phyloP scores from a whole-genome alignment of 1,140 invertebrate species.

The Drosophila malerkotliana region DNA sequence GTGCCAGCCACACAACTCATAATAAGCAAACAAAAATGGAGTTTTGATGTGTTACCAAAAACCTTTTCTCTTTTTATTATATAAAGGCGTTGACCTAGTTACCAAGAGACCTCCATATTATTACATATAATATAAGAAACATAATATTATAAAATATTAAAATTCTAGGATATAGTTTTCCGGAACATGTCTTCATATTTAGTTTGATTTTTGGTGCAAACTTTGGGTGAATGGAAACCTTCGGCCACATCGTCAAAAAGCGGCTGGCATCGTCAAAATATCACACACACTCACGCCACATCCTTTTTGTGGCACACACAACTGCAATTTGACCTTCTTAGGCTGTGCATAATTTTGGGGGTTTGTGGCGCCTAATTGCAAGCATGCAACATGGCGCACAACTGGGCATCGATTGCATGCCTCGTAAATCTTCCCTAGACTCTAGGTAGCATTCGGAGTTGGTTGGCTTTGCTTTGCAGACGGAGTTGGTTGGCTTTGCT shows the following conservation, averaged over 20 bases:
- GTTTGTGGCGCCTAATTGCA: conserved; percentile 64
- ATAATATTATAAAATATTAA: background rate
- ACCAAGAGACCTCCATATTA: background rate
- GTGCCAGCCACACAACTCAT: conserved; percentile 27
- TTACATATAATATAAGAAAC: background rate
- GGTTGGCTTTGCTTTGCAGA: background rate
- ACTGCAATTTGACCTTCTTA: conserved; percentile 29
- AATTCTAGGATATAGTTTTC: background rate
- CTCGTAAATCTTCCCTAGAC: conserved; percentile 69
- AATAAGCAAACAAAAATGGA: conserved; percentile 62
- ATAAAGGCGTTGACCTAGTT: conserved; percentile 23
- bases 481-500: background rate
- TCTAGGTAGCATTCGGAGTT: conserved; percentile 25
- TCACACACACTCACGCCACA: background rate
- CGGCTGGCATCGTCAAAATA: conserved; percentile 27
- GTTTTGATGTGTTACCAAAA: conserved; percentile 31
- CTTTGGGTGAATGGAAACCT: conserved; percentile 27
- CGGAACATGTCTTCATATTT: conserved; percentile 7
- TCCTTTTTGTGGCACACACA: conserved; percentile 29
- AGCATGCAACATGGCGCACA: conserved; percentile 57
- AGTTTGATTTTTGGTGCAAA: conserved; percentile 28
- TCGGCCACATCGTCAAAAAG: conserved; percentile 13
- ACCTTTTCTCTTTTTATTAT: conserved; percentile 18
- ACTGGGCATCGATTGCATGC: conserved; percentile 73
- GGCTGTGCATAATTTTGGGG: conserved; percentile 43